These are phyloP conservation scores for Corythoichthys haematopterus DNA, from an alignment of 2,113 vertebrate species.

Conservation along the genomic window DNA sequence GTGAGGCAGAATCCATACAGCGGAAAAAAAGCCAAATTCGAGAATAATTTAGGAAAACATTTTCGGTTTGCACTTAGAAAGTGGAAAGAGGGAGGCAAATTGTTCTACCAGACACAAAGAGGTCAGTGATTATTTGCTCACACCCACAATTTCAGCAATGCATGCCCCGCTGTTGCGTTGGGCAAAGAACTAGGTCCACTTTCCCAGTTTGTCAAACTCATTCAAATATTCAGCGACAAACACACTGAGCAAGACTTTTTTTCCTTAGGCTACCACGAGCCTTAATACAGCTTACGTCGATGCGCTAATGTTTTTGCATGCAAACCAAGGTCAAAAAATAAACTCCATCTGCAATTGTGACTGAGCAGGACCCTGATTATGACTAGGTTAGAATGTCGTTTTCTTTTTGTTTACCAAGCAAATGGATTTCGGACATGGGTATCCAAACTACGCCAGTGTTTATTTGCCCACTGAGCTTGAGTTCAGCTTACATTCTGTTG, in stretches of 20 bases:
- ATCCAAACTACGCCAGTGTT: no score
- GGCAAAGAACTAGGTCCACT: not conserved
- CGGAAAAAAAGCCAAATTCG: not conserved
- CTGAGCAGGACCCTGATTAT: not conserved
- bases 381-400: not conserved
- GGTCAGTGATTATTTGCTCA: not conserved
- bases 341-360: not conserved
- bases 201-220: not conserved
- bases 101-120: not conserved
- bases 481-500: no score
- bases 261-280: not conserved
- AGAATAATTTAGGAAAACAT: not conserved
- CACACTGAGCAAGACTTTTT: not conserved
- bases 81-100: not conserved
- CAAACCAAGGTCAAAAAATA: not conserved
- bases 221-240: not conserved
- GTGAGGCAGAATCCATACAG: not conserved
- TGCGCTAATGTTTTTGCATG: not conserved
- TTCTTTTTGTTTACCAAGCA: not conserved
- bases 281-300: not conserved
- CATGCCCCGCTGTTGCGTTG: not conserved
- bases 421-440: no score
- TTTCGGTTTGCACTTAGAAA: not conserved
- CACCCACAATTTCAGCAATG: not conserved
- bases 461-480: no score